Conservation (phyloP, 2,113 vertebrate species). For the Oncorhynchus gorbuscha region DNA sequence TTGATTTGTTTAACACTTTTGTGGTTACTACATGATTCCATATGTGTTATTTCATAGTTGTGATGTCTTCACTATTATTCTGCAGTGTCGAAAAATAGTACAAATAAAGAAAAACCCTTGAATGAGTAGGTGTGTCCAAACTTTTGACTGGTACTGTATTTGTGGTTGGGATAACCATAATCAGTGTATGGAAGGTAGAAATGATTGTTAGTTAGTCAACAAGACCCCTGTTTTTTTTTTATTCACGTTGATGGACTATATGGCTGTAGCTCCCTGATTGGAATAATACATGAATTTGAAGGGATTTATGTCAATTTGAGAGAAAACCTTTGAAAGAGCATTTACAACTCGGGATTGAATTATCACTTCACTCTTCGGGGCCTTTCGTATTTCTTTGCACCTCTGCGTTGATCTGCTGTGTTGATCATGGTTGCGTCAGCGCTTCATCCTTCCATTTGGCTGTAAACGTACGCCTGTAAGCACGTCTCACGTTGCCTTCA, state of each 20-base stretch:
- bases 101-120: too few relatives aligned
- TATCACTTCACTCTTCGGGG: conserved; percentile 42
- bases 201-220: background rate
- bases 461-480: conserved; percentile 38
- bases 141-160: too few relatives aligned
- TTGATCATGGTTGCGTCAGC: conserved; percentile 31
- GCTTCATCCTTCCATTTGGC: conserved; percentile 36
- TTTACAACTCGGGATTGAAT: conserved; percentile 43
- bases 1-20: too few relatives aligned
- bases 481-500: conserved; percentile 2
- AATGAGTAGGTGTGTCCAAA: too few relatives aligned
- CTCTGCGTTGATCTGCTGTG: conserved; percentile 16
- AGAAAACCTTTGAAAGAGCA: conserved; percentile 34
- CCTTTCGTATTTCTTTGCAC: conserved; percentile 40
- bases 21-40: too few relatives aligned
- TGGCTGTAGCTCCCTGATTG: background rate
- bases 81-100: too few relatives aligned
- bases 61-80: too few relatives aligned
- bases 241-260: background rate
- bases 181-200: too few relatives aligned
- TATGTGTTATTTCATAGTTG: too few relatives aligned
- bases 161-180: too few relatives aligned
- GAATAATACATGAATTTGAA: conserved; percentile 22
- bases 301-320: conserved; percentile 29
- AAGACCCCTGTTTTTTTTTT: background rate